Evolutionary conservation across 2,888 invertebrate species (phyloP).

Genomic region (Mythimna loreyi): DNA sequence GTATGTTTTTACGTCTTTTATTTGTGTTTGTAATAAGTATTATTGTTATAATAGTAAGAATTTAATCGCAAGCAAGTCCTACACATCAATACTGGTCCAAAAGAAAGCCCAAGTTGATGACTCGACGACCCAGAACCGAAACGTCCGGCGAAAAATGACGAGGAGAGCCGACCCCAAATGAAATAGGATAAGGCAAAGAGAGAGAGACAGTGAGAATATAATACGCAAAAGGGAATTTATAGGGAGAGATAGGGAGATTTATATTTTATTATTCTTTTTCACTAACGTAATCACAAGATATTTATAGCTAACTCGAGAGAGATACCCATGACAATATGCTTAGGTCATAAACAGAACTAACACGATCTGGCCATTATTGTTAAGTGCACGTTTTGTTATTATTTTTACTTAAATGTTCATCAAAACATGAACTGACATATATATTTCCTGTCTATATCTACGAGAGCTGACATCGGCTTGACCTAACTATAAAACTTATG

Average conservation of each 20-base stretch:
- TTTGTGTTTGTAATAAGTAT: too few relatives aligned
- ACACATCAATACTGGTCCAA: too few relatives aligned
- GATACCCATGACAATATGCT: slow-evolving; percentile 1
- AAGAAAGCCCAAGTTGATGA: too few relatives aligned
- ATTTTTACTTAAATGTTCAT: slow-evolving; percentile 19
- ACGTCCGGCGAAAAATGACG: too few relatives aligned
- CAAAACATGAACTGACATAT: slow-evolving; percentile 9
- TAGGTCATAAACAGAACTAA: slow-evolving; percentile 1
- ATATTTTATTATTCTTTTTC: too few relatives aligned
- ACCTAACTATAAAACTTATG: slow-evolving; percentile 36
- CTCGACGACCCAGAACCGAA: too few relatives aligned
- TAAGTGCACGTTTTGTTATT: slow-evolving; percentile 28
- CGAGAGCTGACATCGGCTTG: slow-evolving; percentile 44
- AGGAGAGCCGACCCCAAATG: too few relatives aligned
- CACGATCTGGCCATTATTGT: slow-evolving; percentile 1
- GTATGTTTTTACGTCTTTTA: too few relatives aligned
- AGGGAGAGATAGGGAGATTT: not conserved
- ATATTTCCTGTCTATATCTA: slow-evolving; percentile 43
- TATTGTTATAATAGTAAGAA: too few relatives aligned
- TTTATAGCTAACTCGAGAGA: not conserved
- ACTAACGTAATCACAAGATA: not conserved
- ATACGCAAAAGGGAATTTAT: not conserved
- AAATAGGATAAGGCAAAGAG: too few relatives aligned
- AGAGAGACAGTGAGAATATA: not conserved
- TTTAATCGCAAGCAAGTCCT: too few relatives aligned